Evolutionary conservation across 1,140 invertebrate genomes (phyloP), one percentile per base, ranked within the genome.

Genomic region (Protaetia brevitarsis): DNA sequence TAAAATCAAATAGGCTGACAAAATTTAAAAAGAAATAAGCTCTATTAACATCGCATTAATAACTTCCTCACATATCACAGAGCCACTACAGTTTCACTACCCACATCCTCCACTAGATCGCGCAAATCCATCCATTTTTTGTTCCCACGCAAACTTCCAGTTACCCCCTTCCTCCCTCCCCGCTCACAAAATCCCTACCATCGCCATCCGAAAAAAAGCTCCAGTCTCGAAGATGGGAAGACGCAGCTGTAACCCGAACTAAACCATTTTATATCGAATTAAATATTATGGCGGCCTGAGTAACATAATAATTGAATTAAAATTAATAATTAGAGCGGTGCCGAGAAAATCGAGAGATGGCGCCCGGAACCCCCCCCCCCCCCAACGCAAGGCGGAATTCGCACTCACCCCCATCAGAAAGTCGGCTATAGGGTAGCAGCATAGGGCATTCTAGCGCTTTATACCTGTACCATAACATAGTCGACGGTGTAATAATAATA

Each of bases 401-500:
- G 41, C 26, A 10, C 13, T 16, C 10, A 10, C 41, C 34, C 3
- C n/a, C 34, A 37, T 13, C 11, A 51, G 41, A 23, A 51, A 19
- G 41, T 51, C 11, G 41, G 7, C 21, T 13, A 19, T 10, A 19
- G 3, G 19, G 13, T 23, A 19, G 41, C 41, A 19, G 8, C 37
- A 45, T n/a, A n/a, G n/a, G n/a, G 10, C 37, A 45, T 45, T 19
- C 13, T 19, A 51, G 19, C 8, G 19, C 4, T 51, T 51, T 51
- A 51, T 51, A 51, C 41, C 41, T 51, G 41, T 23, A 19, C 34
- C 26, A 51, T 51, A 51, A 51, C 41, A 51, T 51, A 51, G 41
- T 16, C 41, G n/a, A 26, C 13, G n/a, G 26, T 51, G 41, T 51
- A 51, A 51, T 51, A 51, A 51, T 51, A 19, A 51, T 51, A 51